Base-by-base conservation (phyloP, 2,797 vertebrate genomes). In the Chelon auratus region DNA sequence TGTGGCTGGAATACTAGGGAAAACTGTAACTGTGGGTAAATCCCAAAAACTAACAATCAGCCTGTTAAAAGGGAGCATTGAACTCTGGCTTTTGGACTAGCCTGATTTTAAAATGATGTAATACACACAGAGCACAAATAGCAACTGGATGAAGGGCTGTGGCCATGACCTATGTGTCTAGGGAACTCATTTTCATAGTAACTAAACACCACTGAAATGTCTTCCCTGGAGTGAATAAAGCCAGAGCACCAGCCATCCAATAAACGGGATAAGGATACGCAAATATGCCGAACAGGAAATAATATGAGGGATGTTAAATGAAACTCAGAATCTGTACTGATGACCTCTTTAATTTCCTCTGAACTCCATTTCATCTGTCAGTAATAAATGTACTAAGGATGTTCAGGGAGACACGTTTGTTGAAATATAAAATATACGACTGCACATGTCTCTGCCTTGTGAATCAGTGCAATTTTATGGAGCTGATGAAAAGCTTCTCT, bases 41-140 rank as follows among this genome's bases (percentile, higher is more conserved):
- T 90, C 87, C 83, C 82, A 83, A 93, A 91, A 89, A 90, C 90
- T 86, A 93, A 93, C 83, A 86, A 75, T 72, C 14, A 55, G 86
- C 50, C 83, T 83, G 85, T 91, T 91, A 84, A 93, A 91, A 71
- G 85, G 79, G 73, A 90, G 78, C 78, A 88, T 72, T 83, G 72
- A 78, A 90, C 82, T 79, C 69, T 33, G 68, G 82, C 84, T 75
- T 81, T 83, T 78, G 66, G 69, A 87, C 74, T 63, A 80, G 86
- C 62, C 87, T 80, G 76, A 89, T 91, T 92, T 90, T 71, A 92
- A 85, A 90, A 83, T 93, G 90, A 93, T 91, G 91, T 92, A 91
- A 93, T 91, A 77, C 77, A 84, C 76, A 91, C 76, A 84, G 69
- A 83, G 67, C 84, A 60, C 63, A 89, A 93, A 92, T 87, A 88